phyloP scores from a whole-genome alignment of 1,140 invertebrate genomes.

The Drosophila dunni region DNA sequence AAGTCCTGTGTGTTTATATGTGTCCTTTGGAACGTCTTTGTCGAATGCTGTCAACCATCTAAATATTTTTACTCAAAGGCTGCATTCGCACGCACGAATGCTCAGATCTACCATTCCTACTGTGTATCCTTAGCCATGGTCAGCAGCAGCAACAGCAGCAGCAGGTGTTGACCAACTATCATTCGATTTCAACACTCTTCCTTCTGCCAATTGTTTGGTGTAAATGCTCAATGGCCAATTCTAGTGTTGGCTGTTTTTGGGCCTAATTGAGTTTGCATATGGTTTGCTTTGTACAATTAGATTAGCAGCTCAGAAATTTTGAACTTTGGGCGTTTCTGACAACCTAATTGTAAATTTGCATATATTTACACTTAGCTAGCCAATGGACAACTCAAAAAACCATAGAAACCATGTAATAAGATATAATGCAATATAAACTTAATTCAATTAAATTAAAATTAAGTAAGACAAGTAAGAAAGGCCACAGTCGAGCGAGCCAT shows the following conservation, averaged over 20 bases:
- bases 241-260: constrained; percentile 15
- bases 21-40: constrained; percentile 36
- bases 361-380: background rate
- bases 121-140: background rate
- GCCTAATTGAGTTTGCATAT: constrained; percentile 62
- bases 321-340: background rate
- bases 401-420: too few species aligned
- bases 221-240: constrained; percentile 24
- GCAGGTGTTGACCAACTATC: constrained; percentile 48
- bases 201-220: constrained; percentile 27
- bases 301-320: constrained; percentile 40
- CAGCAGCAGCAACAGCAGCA: constrained; percentile 3
- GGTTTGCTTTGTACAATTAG: constrained; percentile 66
- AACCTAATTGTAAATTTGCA: background rate
- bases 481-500: too few species aligned
- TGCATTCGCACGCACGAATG: constrained; percentile 45
- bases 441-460: too few species aligned
- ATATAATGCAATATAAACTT: too few species aligned
- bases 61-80: constrained; percentile 60
- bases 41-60: constrained; percentile 43
- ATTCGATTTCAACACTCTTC: constrained; percentile 31
- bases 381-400: background rate
- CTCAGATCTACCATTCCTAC: constrained; percentile 10
- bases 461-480: too few species aligned
- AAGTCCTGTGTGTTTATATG: background rate